Evolutionary conservation across 2,888 invertebrate genomes (phyloP), one percentile per base, ranked within the genome.

Genomic region (Villa cingulata): DNA sequence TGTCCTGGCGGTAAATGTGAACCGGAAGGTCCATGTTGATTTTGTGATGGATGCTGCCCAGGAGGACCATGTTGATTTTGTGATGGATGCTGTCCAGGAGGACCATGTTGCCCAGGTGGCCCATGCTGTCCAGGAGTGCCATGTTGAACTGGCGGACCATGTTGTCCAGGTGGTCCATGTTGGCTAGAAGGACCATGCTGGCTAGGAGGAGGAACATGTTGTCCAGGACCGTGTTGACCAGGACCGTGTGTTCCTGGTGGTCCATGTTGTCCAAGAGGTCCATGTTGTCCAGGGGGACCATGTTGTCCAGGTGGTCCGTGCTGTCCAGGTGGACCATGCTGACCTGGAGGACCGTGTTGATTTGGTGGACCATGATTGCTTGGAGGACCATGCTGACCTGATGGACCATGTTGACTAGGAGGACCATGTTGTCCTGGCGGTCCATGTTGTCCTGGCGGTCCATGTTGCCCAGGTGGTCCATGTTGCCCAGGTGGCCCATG

Each of bases 21-120:
- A 9, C 51, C 63, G 2, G 70, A 70, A 47, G 73, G 72, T 3
- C 74, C 74, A 60, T 75, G 75, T 3, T 73, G 68, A 2, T 73
- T 73, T 20, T 70, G 50, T 19, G 56, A 58, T 45, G 43, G 42
- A 41, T 51, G 51, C 46, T 71, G 71, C 65, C 58, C 56, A 19
- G 60, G 57, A 1, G 56, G 58, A 0, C 61, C 62, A 41, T 57
- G 57, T n/a, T 62, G 2, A 65, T 69, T 49, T 65, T 65, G 41
- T 67, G 67, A 54, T 63, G 62, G 45, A 10, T 27, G 27, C 10
- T 27, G 59, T 4, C 59, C 61, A 41, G 70, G 66, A 48, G 68
- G 69, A 1, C 63, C 62, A 20, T 63, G 61, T 6, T 64, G 60
- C 3, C 62, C 59, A 1, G 57, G 56, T n/a, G 64, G 55, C 36